Percentiles rank a stretch among this genome's conserved stretches.
These are phyloP conservation scores for Diglossa brunneiventris DNA, from an alignment of 2,113 vertebrate genomes.

Conservation along the genomic window DNA sequence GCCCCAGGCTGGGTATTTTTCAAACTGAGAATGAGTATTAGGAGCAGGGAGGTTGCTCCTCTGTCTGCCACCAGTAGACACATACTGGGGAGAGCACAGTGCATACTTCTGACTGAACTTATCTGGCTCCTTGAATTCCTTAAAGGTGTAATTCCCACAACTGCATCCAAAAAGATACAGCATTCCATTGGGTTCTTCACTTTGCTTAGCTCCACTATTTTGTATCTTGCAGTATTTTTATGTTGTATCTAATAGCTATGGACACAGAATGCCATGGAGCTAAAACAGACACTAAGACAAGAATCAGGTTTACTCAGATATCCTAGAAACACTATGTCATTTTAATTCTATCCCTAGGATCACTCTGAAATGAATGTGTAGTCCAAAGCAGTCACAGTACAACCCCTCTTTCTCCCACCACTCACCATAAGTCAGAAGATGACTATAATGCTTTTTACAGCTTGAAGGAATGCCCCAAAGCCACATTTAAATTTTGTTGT, in stretches of 20 bases:
- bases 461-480: not conserved
- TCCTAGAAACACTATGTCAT: not conserved
- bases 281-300: not conserved
- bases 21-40: not conserved
- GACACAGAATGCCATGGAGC: not conserved
- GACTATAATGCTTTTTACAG: not conserved
- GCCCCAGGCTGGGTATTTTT: not conserved
- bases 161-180: slow-evolving; percentile 38
- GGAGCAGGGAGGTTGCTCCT: not conserved
- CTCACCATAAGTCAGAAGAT: not conserved
- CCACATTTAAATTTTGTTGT: not conserved
- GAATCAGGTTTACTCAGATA: not conserved
- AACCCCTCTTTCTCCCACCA: not conserved
- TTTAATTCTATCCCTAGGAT: not conserved
- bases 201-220: slow-evolving; percentile 52
- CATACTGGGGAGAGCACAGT: not conserved
- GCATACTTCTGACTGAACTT: not conserved
- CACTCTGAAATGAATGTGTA: not conserved
- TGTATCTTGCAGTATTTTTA: slow-evolving; percentile 63
- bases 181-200: slow-evolving; percentile 57
- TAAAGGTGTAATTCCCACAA: slow-evolving; percentile 69
- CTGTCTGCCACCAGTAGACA: not conserved
- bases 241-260: slow-evolving; percentile 65
- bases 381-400: not conserved
- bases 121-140: slow-evolving; percentile 65